Percentiles rank a stretch among this genome's conserved stretches.
These are phyloP conservation scores for Ranitomeya imitator DNA, from an alignment of 2,113 vertebrate genomes.

Conservation along the genomic window DNA sequence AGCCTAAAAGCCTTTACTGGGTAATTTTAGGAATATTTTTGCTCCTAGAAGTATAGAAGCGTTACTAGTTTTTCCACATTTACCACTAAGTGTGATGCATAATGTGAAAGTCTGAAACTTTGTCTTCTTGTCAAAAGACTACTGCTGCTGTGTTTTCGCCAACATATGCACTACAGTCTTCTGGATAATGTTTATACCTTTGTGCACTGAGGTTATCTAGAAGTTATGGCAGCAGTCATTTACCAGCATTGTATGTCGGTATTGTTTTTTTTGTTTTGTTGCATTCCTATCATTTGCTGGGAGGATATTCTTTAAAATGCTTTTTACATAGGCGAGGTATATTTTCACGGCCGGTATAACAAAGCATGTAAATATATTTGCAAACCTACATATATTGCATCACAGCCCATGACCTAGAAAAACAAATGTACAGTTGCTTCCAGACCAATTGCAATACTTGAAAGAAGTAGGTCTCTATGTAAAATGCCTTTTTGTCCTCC, in stretches of 20 bases:
- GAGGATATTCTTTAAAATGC: constrained; percentile 1
- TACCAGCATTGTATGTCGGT: constrained; percentile 63
- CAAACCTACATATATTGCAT: constrained; percentile 42
- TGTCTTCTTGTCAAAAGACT: constrained; percentile 73
- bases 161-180: constrained; percentile 82
- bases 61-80: constrained; percentile 61
- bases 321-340: neutral
- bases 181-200: constrained; percentile 81
- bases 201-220: constrained; percentile 84
- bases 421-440: constrained; percentile 63
- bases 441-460: constrained; percentile 71
- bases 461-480: constrained; percentile 62
- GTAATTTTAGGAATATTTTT: constrained; percentile 14
- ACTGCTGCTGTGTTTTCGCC: constrained; percentile 81
- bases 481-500: constrained; percentile 67
- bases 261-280: neutral
- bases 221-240: constrained; percentile 69
- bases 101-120: constrained; percentile 81
- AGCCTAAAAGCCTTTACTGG: neutral
- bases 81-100: constrained; percentile 72
- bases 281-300: constrained; percentile 67
- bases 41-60: neutral
- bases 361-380: neutral
- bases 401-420: neutral
- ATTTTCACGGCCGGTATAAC: neutral